Conservation (phyloP, 2,797 vertebrate species). For the Manis javanica region DNA sequence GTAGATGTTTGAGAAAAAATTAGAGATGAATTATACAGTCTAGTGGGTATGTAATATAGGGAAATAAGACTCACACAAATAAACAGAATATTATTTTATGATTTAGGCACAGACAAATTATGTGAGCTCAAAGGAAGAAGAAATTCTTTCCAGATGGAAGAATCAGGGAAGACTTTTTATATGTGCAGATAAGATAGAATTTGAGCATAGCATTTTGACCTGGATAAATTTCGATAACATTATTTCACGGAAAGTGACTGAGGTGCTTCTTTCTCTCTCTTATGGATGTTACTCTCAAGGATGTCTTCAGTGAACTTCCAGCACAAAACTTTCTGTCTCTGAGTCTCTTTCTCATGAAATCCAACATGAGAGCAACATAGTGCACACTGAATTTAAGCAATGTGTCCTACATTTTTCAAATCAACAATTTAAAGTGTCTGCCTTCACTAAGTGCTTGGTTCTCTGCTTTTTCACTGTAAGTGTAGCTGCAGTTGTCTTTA, state of each 20-base stretch:
- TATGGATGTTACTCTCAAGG: neutral
- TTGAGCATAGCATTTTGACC: neutral
- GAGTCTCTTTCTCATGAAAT: neutral
- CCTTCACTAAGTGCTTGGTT: neutral
- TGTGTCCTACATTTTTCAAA: neutral
- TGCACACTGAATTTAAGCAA: neutral
- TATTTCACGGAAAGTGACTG: neutral
- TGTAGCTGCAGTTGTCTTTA: neutral
- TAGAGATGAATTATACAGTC: neutral
- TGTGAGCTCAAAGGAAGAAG: constrained; percentile 17
- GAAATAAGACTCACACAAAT: neutral
- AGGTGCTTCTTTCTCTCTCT: constrained; percentile 12
- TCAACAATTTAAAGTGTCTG: neutral
- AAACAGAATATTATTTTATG: neutral
- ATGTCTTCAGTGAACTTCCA: neutral
- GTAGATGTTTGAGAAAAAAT: neutral
- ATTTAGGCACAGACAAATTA: constrained; percentile 1
- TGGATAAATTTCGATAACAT: neutral
- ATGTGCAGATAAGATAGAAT: neutral
- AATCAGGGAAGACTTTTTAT: constrained; percentile 3
- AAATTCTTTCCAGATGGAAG: neutral
- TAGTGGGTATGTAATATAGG: neutral
- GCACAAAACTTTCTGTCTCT: neutral
- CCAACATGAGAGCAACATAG: neutral
- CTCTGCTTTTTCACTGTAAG: neutral